Conservation (phyloP, 2,113 vertebrate species). For the Otus sunia region DNA sequence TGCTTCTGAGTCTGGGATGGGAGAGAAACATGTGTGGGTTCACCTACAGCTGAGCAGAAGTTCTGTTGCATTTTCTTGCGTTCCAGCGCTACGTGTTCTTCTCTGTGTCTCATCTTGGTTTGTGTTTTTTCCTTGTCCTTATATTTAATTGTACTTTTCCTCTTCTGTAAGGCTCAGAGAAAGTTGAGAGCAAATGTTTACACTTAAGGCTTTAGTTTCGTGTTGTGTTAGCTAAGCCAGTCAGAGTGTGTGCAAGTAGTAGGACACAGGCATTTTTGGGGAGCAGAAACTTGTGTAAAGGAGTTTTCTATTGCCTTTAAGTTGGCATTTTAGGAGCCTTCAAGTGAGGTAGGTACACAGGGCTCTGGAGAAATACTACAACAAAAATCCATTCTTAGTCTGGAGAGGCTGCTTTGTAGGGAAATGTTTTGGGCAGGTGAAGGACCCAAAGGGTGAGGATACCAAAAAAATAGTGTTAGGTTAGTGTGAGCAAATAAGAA, state of each 20-base stretch:
- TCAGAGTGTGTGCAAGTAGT: background rate
- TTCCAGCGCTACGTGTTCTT: background rate
- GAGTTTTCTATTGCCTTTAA: background rate
- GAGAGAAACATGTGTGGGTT: background rate
- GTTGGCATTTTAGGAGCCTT: background rate
- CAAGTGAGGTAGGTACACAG: background rate
- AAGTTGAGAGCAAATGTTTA: background rate
- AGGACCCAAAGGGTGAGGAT: too few relatives aligned
- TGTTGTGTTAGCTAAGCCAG: background rate
- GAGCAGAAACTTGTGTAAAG: background rate
- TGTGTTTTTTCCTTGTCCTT: background rate
- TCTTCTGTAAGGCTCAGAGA: background rate
- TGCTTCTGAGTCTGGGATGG: background rate
- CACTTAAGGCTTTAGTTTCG: background rate
- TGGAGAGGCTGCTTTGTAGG: background rate
- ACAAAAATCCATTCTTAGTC: background rate
- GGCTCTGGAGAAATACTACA: background rate
- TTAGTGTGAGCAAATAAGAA: background rate
- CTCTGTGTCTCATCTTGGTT: background rate
- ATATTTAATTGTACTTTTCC: background rate
- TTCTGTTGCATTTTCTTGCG: background rate
- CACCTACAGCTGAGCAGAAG: background rate
- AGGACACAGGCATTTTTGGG: accelerated
- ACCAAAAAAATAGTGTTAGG: too few relatives aligned
- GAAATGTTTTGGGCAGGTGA: background rate